Evolutionary conservation across 2,888 invertebrate species (phyloP), one percentile per base, ranked within the genome.

Genomic region (Autographa gamma): DNA sequence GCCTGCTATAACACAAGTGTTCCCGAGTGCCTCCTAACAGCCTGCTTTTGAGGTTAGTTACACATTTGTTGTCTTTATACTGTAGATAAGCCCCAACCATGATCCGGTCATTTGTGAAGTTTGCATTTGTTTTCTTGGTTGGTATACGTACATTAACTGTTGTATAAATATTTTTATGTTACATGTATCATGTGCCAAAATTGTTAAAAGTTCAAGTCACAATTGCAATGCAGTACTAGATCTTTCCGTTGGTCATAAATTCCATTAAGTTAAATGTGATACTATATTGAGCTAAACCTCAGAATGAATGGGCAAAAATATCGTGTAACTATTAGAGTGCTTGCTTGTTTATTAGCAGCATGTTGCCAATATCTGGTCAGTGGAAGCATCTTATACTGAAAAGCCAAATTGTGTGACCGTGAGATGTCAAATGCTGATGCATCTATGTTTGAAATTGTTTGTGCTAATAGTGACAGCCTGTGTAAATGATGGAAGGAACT

Each of bases 31-130:
- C 91, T 89, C 88, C 86, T 95, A 95, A 95, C 92, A 79, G 95
- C 94, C 94, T 95, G 95, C 89, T 93, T 95, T 93, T 92, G 93
- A 95, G 95, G 95, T 95, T 93, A 95, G 95, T 95, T 68, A 71
- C 63, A 68, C 70, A 75, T 81, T 71, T 71, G 74, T 73, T 73
- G 72, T 76, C 61, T 73, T 38, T 65, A 71, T 69, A 71, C 60
- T 71, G 69, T 85, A 75, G 65, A 71, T 72, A 70, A 63, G 76
- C 69, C 80, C 76, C 78, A 74, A 74, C 74, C 75, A 63, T 63
- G 48, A 65, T 73, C 78, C 72, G 83, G 77, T 65, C 64, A 74
- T 68, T 62, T 75, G 69, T 78, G 58, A 60, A 63, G 63, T 77
- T 60, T 76, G 66, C 60, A 63, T 31, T 43, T 56, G 72, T 62